These are phyloP conservation scores for Laterallus jamaicensis DNA, from an alignment of 2,113 vertebrate genomes.

Conservation along the genomic window DNA sequence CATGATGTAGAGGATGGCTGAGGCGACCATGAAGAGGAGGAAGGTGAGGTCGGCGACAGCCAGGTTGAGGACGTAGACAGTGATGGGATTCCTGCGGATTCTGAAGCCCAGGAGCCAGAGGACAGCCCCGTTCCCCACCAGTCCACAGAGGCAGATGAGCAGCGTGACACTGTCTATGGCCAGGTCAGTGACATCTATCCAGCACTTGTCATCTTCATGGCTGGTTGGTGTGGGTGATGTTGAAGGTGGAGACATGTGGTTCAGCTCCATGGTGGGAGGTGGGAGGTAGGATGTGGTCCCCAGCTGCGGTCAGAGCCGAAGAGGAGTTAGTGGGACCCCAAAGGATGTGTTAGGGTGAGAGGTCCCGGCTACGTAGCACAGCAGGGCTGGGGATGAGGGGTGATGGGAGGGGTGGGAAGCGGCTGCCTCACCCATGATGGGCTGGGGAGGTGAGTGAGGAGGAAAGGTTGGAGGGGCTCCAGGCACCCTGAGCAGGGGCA, in stretches of 20 bases:
- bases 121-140: conserved; percentile 4
- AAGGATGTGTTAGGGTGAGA: not conserved
- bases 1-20: not conserved
- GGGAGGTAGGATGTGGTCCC: not conserved
- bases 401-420: not conserved
- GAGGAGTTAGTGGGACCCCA: not conserved
- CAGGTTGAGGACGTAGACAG: conserved; percentile 22
- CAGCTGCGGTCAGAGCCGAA: not conserved
- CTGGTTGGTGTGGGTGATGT: rapidly evolving
- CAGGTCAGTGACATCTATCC: rapidly evolving
- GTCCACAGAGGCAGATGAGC: conserved; percentile 15
- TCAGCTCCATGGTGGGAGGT: not conserved
- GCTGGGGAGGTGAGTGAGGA: not conserved
- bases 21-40: not conserved
- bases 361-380: no score
- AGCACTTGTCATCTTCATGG: rapidly evolving
- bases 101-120: conserved; percentile 26
- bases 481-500: rapidly evolving
- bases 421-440: not conserved
- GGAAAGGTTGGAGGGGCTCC: not conserved
- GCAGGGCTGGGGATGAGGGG: not conserved
- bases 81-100: conserved; percentile 2
- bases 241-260: not conserved
- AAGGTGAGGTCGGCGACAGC: not conserved
- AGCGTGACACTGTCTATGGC: rapidly evolving